Conservation (phyloP, 2,797 vertebrate species). For the Prunella strophiata region DNA sequence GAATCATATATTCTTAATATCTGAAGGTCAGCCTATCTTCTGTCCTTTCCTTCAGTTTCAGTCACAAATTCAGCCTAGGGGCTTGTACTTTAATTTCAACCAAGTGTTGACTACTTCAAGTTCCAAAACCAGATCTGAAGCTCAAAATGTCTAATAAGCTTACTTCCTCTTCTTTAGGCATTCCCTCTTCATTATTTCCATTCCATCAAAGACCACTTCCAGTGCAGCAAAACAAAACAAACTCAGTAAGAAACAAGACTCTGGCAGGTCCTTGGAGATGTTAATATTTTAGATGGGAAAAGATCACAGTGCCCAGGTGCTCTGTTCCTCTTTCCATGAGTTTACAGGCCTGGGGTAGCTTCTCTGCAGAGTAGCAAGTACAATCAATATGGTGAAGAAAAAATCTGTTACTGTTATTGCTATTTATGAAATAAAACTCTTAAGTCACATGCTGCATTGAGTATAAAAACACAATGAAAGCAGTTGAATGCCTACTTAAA, state of each 20-base stretch:
- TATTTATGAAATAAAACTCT: neutral
- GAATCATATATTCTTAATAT: neutral
- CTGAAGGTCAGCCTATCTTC: neutral
- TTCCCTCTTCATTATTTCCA: neutral
- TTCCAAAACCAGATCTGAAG: conserved; percentile 14
- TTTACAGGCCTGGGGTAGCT: neutral
- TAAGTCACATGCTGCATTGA: neutral
- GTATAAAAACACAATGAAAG: neutral
- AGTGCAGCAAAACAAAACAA: neutral
- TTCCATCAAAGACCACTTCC: neutral
- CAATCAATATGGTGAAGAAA: neutral
- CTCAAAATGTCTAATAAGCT: conserved; percentile 5
- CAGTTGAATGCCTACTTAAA: neutral
- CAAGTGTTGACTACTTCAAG: neutral
- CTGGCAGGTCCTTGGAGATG: neutral
- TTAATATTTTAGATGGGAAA: neutral
- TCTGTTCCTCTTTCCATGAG: neutral
- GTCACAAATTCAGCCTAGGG: neutral
- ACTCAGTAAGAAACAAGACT: neutral
- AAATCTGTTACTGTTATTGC: neutral
- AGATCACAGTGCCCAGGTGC: neutral
- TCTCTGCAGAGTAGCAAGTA: neutral
- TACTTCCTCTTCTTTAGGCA: neutral
- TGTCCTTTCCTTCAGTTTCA: neutral
- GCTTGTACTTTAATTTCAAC: conserved; percentile 5